Evolutionary conservation across 2,888 invertebrate species (phyloP).

Genomic region (Calameuta filiformis): DNA sequence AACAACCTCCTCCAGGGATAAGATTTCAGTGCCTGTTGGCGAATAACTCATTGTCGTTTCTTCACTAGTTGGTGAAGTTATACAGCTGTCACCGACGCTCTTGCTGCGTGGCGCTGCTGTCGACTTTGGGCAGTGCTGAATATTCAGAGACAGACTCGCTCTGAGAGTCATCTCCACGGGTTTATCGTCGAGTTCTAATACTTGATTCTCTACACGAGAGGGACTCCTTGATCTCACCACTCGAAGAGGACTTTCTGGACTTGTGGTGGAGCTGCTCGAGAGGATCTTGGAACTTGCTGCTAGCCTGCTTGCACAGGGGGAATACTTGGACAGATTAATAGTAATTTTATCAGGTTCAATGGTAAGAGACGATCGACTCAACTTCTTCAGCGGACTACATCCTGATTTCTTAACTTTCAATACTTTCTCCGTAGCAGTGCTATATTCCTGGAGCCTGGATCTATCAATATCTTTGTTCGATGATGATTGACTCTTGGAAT

Average conservation of each 20-base stretch:
- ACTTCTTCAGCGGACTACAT: constrained; percentile 51
- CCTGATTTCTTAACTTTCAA: constrained; percentile 31
- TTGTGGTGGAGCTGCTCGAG: constrained; percentile 45
- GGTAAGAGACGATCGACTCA: constrained; percentile 55
- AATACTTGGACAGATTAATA: constrained; percentile 60
- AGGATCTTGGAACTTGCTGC: constrained; percentile 62
- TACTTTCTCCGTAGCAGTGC: constrained; percentile 34
- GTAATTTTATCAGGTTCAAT: constrained; percentile 55
- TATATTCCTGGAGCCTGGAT: constrained; percentile 29
- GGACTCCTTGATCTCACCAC: constrained; percentile 51
- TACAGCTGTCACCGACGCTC: constrained; percentile 56
- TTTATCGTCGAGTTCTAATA: background rate
- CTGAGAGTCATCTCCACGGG: constrained; percentile 42
- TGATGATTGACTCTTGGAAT: constrained; percentile 30
- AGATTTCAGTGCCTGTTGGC: constrained; percentile 54
- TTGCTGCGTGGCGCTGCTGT: constrained; percentile 46
- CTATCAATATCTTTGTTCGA: constrained; percentile 34
- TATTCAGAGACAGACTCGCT: constrained; percentile 50
- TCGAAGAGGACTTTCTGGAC: constrained; percentile 57
- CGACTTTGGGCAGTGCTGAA: constrained; percentile 43
- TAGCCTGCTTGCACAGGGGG: constrained; percentile 60
- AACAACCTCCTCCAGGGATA: constrained; percentile 53
- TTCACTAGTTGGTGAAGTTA: constrained; percentile 58
- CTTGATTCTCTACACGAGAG: constrained; percentile 34
- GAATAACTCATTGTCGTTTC: constrained; percentile 54